These are phyloP conservation scores for Macquaria australasica DNA, from an alignment of 2,113 vertebrate species.

Conservation along the genomic window DNA sequence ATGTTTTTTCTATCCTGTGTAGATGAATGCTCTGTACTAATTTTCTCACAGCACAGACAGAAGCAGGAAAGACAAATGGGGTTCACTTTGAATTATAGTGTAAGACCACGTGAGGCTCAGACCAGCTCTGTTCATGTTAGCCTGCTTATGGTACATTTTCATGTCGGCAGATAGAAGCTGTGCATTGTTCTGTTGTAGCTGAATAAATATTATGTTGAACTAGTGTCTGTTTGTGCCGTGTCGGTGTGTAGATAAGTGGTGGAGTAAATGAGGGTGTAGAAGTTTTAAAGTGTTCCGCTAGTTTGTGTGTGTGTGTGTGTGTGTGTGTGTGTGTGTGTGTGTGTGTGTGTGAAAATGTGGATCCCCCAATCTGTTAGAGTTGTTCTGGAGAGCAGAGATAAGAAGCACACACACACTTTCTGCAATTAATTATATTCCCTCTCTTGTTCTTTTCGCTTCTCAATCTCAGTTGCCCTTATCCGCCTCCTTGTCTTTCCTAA, in stretches of 20 bases:
- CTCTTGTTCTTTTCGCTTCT: conserved; percentile 43
- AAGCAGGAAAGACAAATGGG: conserved; percentile 33
- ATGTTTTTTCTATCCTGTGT: background rate
- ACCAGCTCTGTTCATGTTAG: background rate
- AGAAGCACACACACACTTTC: conserved; percentile 15
- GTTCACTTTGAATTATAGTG: conserved; percentile 1
- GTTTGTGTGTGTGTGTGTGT: background rate
- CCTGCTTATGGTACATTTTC: conserved; percentile 11
- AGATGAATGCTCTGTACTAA: background rate
- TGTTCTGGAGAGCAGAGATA: conserved; percentile 67
- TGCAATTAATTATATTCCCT: conserved; percentile 43
- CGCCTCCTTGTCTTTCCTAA: conserved; percentile 13
- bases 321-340: too few species aligned
- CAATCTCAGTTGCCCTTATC: conserved; percentile 45
- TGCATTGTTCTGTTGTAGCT: conserved; percentile 7
- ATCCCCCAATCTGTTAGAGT: conserved; percentile 26
- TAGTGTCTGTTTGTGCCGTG: background rate
- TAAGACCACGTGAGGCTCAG: conserved; percentile 3
- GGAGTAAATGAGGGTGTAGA: conserved; percentile 17
- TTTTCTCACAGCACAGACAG: background rate
- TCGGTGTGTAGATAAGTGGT: conserved; percentile 18
- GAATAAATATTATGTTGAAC: conserved; percentile 24
- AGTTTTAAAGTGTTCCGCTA: background rate
- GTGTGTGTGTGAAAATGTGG: conserved; percentile 24
- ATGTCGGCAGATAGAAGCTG: conserved; percentile 30